These are phyloP conservation scores for Misgurnus mizolepis DNA, from an alignment of 2,113 vertebrate genomes.

Conservation along the genomic window DNA sequence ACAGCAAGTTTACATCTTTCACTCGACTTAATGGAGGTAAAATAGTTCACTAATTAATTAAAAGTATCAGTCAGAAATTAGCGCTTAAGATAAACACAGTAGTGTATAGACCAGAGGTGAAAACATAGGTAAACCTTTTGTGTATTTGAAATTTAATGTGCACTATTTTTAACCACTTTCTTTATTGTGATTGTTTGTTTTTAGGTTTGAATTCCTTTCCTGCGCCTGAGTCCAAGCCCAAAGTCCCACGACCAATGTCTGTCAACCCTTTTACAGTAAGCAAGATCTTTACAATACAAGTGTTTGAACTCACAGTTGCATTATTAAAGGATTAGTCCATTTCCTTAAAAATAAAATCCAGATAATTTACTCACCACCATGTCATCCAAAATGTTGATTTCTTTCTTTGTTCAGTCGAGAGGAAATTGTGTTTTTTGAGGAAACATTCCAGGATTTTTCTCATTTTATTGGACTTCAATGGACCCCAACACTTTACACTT, in stretches of 20 bases:
- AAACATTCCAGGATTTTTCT: no score
- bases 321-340: no score
- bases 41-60: conserved; percentile 17
- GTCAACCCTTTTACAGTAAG: conserved; percentile 81
- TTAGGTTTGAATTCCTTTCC: conserved; percentile 74
- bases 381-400: no score
- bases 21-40: not conserved
- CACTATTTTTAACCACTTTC: not conserved
- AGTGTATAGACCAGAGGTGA: not conserved
- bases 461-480: no score
- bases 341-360: no score
- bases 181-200: conserved; percentile 22
- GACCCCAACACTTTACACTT: no score
- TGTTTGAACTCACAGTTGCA: not conserved
- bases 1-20: not conserved
- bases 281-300: conserved; percentile 12
- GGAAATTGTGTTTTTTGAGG: no score
- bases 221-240: conserved; percentile 66
- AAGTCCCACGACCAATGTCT: conserved; percentile 74
- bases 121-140: not conserved
- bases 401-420: no score
- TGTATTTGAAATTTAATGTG: not conserved
- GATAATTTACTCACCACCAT: no score
- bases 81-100: not conserved
- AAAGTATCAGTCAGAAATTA: not conserved